Evolutionary conservation across 2,797 vertebrate genomes (phyloP).

Genomic region (Percopsis omiscomaycus): DNA sequence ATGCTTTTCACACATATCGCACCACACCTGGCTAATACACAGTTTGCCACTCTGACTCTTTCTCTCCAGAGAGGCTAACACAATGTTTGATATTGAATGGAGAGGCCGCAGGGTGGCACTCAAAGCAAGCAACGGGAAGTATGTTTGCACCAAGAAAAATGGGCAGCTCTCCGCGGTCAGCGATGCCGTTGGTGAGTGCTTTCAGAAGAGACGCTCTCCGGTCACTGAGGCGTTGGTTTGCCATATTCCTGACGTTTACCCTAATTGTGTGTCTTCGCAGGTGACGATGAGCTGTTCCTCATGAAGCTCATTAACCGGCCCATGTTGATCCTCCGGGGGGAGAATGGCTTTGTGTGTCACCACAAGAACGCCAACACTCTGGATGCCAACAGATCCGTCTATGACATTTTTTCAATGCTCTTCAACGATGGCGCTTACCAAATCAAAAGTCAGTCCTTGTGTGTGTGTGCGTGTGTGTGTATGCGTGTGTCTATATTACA

Average conservation of each 20-base stretch:
- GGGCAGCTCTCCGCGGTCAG: conserved; percentile 93
- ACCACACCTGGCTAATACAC: neutral
- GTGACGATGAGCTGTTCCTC: conserved; percentile 87
- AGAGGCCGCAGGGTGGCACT: conserved; percentile 86
- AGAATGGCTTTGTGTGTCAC: conserved; percentile 92
- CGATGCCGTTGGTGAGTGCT: conserved; percentile 84
- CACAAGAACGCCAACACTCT: conserved; percentile 92
- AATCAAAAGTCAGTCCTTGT: conserved; percentile 83
- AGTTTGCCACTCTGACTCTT: conserved; percentile 1
- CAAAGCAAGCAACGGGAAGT: conserved; percentile 91
- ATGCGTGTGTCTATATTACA: neutral
- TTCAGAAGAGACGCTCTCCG: neutral
- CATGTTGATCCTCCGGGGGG: conserved; percentile 89
- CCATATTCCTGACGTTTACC: neutral
- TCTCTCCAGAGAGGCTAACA: conserved; percentile 80
- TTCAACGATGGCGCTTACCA: conserved; percentile 93
- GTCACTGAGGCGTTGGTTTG: neutral
- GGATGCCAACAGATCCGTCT: conserved; percentile 89
- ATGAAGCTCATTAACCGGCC: conserved; percentile 97
- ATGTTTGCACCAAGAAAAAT: conserved; percentile 93
- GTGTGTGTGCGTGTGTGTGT: neutral
- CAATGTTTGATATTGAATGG: conserved; percentile 96
- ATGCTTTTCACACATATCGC: neutral
- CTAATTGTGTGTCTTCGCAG: conserved; percentile 61
- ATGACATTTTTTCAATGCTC: conserved; percentile 91